Evolutionary conservation across 2,797 vertebrate species (phyloP), one percentile per base, ranked within the genome.

Genomic region (Clarias pachynema): DNA sequence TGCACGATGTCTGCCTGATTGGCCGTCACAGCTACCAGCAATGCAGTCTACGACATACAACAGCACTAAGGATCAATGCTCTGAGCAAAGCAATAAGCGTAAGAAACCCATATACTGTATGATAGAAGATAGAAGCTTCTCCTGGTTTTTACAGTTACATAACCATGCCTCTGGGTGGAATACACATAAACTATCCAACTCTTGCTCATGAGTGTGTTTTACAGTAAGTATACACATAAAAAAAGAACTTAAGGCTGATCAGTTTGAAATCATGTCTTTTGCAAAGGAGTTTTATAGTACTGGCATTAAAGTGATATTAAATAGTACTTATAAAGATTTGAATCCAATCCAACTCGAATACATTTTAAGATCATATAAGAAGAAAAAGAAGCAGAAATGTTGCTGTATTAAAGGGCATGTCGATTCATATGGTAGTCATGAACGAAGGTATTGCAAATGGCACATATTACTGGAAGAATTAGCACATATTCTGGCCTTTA

Each of bases 11-110:
- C 95, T 0, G 97, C 93, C 86, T 97, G 96, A 90, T 97, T 97
- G 84, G 97, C 97, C 0, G 97, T 94, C 29, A 96, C 97, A 0
- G 97, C 97, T 85, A 98, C 97, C 84, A 98, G 92, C 86, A 98
- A 93, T 60, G 97, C 96, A 44, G 97, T 97, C 97, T 98, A 91
- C 37, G 1, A 44, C 60, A 85, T 37, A 79, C 4, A 79, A 66
- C 26, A 66, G n/a, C 26, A 29, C 9, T 22, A 37, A 5, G 24
- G 59, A 26, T 84, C 2, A 81, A 29, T 77, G 20, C 14, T 31
- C 56, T 31, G 40, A 22, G 22, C 15, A 37, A 44, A 24, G 29
- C 56, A 79, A 79, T 3, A 14, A 63, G 7, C 15, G 62, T n/a
- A n/a, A n/a, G 60, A 37, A 15, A 37, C 29, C 29, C 29, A 74